phyloP scores from a whole-genome alignment of 2,888 invertebrate species.

The Hirtodrosophila confusa region DNA sequence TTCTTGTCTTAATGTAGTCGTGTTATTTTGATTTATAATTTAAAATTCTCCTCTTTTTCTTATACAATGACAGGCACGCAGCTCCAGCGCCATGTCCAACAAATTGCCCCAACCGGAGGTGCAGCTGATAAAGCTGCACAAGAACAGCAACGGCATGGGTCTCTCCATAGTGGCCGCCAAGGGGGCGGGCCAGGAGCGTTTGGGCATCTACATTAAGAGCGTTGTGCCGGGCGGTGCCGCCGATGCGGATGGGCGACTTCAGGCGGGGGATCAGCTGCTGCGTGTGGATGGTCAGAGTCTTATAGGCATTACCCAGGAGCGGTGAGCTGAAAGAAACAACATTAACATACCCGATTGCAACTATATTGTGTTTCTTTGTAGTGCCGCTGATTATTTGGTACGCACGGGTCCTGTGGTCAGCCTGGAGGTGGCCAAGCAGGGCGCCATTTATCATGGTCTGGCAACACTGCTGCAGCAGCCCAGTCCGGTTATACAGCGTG shows the following conservation, averaged over 20 bases:
- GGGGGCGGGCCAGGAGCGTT: conserved; percentile 91
- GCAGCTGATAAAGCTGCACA: conserved; percentile 94
- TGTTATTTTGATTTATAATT: no score
- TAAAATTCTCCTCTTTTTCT: background rate
- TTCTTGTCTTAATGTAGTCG: no score
- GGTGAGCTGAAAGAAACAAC: conserved; percentile 82
- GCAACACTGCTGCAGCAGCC: conserved; percentile 96
- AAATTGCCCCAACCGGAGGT: conserved; percentile 89
- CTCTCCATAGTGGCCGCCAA: conserved; percentile 99
- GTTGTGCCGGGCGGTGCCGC: conserved; percentile 97
- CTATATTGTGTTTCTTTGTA: conserved; percentile 62
- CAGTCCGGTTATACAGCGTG: conserved; percentile 91
- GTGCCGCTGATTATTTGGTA: conserved; percentile 98
- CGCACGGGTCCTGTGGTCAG: conserved; percentile 97
- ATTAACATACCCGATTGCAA: no score
- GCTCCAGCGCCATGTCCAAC: conserved; percentile 88
- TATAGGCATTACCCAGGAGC: conserved; percentile 92
- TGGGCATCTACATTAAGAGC: conserved; percentile 99
- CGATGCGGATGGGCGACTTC: conserved; percentile 95
- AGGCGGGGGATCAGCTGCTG: conserved; percentile 98
- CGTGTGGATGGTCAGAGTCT: conserved; percentile 98
- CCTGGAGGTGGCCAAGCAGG: conserved; percentile 98
- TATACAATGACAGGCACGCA: conserved; percentile 85
- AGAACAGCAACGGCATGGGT: conserved; percentile 98
- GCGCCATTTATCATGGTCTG: conserved; percentile 97